Conservation (phyloP, 2,113 vertebrate species). For the Crotalus horridus region DNA sequence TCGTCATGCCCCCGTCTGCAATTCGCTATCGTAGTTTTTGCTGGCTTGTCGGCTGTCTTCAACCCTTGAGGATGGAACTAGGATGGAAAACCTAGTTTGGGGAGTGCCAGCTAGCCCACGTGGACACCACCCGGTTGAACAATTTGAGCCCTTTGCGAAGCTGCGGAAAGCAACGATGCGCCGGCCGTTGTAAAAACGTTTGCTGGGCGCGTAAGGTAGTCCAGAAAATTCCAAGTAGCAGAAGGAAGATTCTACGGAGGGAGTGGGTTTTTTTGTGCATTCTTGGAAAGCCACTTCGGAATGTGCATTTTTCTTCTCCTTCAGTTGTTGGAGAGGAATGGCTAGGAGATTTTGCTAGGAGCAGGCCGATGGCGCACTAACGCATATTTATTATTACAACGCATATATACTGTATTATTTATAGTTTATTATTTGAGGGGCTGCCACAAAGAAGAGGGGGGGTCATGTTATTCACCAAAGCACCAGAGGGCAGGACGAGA, state of each 20-base stretch:
- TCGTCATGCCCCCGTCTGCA: background rate
- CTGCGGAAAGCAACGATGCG: background rate
- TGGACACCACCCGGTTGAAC: background rate
- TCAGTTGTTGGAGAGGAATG: background rate
- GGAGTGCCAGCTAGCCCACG: background rate
- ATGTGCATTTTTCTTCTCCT: background rate
- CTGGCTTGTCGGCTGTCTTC: background rate
- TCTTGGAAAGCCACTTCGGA: background rate
- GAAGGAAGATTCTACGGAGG: background rate
- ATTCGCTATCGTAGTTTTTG: background rate
- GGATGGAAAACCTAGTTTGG: background rate
- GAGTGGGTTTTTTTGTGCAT: rapidly evolving
- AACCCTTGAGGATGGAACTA: background rate
- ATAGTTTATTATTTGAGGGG: no score
- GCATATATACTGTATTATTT: no score
- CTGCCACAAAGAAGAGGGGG: no score
- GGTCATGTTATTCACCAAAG: no score
- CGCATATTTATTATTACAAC: background rate
- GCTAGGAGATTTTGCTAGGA: background rate
- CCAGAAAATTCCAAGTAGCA: background rate
- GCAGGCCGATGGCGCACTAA: background rate
- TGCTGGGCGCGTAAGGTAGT: background rate
- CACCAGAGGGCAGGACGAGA: no score
- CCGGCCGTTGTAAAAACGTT: background rate
- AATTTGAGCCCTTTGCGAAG: no score